Conservation (phyloP, 2,113 vertebrate species). For the Albula glossodonta region DNA sequence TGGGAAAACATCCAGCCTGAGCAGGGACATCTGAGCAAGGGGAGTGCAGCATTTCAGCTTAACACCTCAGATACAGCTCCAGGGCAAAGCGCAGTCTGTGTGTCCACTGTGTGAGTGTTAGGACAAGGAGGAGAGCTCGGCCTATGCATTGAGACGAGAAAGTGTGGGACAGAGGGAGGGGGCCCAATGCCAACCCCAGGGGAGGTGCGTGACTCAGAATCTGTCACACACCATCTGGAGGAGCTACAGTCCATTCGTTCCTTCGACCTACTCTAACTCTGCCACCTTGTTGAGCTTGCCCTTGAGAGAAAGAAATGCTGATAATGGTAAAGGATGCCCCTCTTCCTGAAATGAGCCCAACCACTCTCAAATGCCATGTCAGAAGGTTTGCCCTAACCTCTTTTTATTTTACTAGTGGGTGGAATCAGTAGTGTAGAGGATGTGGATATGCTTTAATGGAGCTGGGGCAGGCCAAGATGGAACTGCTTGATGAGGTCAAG, state of each 20-base stretch:
- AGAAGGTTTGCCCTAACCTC: neutral
- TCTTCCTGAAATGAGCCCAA: neutral
- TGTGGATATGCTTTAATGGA: neutral
- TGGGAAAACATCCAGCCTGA: neutral
- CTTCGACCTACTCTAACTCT: neutral
- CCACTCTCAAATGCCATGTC: neutral
- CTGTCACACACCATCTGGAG: neutral
- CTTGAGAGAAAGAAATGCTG: neutral
- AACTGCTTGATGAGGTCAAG: neutral
- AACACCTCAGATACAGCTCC: too few relatives aligned
- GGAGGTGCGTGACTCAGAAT: neutral
- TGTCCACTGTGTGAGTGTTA: neutral
- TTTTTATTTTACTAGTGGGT: neutral
- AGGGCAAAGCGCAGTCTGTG: neutral
- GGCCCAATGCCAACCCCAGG: neutral
- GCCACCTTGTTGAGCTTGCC: neutral
- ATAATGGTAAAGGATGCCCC: neutral
- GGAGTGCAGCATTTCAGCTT: too few relatives aligned
- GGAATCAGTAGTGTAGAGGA: neutral
- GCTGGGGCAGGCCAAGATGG: neutral
- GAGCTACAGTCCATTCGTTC: neutral
- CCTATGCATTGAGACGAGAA: neutral
- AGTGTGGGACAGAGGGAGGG: neutral
- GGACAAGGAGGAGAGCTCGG: neutral
- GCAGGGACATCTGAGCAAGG: neutral